These are phyloP conservation scores for Cerceris rybyensis DNA, from an alignment of 2,888 invertebrate genomes.

Conservation along the genomic window DNA sequence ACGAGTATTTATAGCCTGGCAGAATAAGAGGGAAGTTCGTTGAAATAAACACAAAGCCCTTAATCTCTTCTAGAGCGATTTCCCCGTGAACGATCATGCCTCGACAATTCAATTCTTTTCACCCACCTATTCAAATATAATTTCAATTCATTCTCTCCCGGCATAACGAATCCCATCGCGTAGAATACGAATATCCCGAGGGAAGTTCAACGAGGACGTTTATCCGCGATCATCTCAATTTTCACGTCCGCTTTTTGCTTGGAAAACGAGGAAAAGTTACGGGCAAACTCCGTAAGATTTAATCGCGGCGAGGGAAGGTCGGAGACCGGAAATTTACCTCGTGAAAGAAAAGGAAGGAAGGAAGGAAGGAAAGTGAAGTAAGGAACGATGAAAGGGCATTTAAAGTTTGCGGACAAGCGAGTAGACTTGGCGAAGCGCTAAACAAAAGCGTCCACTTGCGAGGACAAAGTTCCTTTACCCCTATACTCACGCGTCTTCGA, in stretches of 20 bases:
- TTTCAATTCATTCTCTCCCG: too few species aligned
- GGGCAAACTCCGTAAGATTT: conserved; percentile 15
- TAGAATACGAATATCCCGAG: too few species aligned
- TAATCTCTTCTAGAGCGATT: not conserved
- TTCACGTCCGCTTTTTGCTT: not conserved
- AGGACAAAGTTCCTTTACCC: conserved; percentile 39
- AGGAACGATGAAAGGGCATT: conserved; percentile 53
- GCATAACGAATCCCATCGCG: not conserved
- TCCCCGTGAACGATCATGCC: too few species aligned
- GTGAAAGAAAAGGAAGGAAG: not conserved
- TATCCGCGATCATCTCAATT: not conserved
- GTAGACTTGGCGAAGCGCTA: conserved; percentile 45
- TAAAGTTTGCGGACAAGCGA: conserved; percentile 58
- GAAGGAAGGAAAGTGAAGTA: conserved; percentile 7
- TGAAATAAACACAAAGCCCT: not conserved
- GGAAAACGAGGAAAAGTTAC: not conserved
- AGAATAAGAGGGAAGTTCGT: not conserved
- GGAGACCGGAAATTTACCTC: conserved; percentile 35
- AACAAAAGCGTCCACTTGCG: conserved; percentile 54
- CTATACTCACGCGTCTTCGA: too few species aligned
- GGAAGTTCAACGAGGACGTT: not conserved
- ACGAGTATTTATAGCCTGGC: not conserved
- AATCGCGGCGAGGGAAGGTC: conserved; percentile 21
- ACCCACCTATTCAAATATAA: too few species aligned
- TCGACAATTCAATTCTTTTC: too few species aligned